Evolutionary conservation across 1,140 invertebrate species (phyloP).

Genomic region (Aphelenchoides besseyi): DNA sequence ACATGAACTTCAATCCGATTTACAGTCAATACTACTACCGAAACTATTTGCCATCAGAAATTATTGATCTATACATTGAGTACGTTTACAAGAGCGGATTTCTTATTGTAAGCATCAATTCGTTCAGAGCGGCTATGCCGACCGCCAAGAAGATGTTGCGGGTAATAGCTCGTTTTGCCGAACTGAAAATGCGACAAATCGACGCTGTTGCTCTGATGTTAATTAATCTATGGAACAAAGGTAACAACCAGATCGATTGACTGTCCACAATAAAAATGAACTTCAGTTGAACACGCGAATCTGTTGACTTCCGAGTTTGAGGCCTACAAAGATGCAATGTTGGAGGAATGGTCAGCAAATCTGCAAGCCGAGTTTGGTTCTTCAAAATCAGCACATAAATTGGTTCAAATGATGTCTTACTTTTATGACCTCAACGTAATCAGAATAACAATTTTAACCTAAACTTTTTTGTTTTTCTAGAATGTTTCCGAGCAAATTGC

Average conservation of each 20-base stretch:
- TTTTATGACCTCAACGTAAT: neutral
- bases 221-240: neutral
- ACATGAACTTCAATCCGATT: neutral
- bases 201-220: neutral
- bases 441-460: neutral
- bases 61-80: neutral
- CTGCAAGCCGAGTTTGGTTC: neutral
- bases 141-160: neutral
- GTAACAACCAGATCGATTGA: neutral
- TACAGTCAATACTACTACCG: neutral
- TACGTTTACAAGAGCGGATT: neutral
- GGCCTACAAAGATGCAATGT: neutral
- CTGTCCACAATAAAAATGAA: neutral
- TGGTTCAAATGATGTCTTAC: neutral
- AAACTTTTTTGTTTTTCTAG: neutral
- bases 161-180: neutral
- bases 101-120: neutral
- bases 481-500: neutral
- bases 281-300: neutral
- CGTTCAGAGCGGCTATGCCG: neutral
- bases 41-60: neutral
- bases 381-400: neutral
- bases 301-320: neutral
- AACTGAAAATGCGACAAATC: neutral
- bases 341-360: neutral